A percentile compares a stretch with the other conserved stretches of the same genome.
Conservation (phyloP, 2,888 invertebrate genomes). For the Zootermopsis nevadensis region DNA sequence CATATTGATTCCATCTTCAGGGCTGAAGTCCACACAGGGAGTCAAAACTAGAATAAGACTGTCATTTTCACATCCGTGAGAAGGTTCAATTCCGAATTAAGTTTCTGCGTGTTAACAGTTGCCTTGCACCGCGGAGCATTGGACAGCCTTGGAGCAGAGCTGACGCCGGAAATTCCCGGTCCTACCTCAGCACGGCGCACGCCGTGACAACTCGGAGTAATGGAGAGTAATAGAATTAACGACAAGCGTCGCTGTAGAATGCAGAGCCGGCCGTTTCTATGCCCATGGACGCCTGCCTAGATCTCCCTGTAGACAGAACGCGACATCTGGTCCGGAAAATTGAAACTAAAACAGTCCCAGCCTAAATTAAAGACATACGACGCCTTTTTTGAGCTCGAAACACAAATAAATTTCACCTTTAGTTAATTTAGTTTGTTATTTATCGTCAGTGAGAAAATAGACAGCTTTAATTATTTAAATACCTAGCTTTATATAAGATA, state of each 20-base stretch:
- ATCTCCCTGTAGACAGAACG: background rate
- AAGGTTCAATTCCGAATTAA: too few relatives aligned
- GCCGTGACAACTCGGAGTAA: conserved; percentile 48
- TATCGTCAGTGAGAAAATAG: too few relatives aligned
- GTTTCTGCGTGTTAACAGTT: too few relatives aligned
- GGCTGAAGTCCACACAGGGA: too few relatives aligned
- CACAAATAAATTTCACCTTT: background rate
- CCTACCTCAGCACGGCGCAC: conserved; percentile 26
- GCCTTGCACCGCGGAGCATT: background rate
- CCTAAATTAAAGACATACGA: background rate
- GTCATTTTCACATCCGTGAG: too few relatives aligned
- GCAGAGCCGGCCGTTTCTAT: conserved; percentile 31
- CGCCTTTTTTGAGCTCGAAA: background rate
- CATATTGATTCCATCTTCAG: too few relatives aligned
- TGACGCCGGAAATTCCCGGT: background rate
- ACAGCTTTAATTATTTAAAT: too few relatives aligned
- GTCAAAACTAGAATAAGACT: too few relatives aligned
- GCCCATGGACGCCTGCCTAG: conserved; percentile 8
- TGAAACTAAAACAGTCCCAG: conserved; percentile 48
- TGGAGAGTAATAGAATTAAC: conserved; percentile 56
- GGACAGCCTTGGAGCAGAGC: conserved; percentile 18
- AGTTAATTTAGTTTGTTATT: background rate
- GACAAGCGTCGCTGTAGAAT: conserved; percentile 21
- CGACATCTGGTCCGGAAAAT: conserved; percentile 44
- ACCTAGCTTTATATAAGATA: too few relatives aligned